A percentile compares a stretch with the other conserved stretches of the same genome.
Evolutionary conservation across 2,888 invertebrate species (phyloP).

Genomic region (Suillia variegata): DNA sequence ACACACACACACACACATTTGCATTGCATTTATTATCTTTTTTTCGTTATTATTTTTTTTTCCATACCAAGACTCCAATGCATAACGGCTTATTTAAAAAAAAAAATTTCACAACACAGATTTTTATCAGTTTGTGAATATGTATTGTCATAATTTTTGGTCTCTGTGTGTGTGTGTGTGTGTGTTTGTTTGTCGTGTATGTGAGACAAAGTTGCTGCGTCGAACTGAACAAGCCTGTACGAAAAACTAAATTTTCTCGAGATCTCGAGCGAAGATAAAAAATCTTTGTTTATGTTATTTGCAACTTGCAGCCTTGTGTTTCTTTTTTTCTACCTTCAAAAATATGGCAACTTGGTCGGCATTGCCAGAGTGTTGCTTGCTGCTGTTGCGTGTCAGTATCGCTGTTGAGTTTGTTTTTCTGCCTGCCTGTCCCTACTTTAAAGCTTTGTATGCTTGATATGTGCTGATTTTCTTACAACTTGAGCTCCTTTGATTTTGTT

Average conservation of each 20-base stretch:
- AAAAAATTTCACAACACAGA: slow-evolving; percentile 16
- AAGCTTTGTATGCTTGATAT: background rate
- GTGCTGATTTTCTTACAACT: background rate
- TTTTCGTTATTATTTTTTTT: too few relatives aligned
- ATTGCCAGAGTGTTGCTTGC: background rate
- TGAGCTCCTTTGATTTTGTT: too few relatives aligned
- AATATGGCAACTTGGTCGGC: background rate
- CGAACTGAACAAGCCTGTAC: background rate
- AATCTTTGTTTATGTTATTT: slow-evolving; percentile 3
- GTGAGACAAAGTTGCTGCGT: too few relatives aligned
- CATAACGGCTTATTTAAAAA: slow-evolving; percentile 21
- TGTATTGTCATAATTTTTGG: background rate
- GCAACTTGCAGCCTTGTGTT: background rate
- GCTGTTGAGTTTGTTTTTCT: too few relatives aligned
- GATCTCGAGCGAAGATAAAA: background rate
- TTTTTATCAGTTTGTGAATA: slow-evolving; percentile 10
- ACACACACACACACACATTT: too few relatives aligned
- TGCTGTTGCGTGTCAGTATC: background rate
- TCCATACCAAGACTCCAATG: background rate
- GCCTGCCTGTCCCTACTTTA: too few relatives aligned
- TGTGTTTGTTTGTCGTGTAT: too few relatives aligned
- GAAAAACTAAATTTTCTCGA: background rate
- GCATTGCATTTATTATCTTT: slow-evolving; percentile 1
- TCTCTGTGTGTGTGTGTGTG: background rate
- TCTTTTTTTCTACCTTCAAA: background rate